Base-by-base conservation (phyloP, 2,888 invertebrate species). In the Cheilosia urbana region DNA sequence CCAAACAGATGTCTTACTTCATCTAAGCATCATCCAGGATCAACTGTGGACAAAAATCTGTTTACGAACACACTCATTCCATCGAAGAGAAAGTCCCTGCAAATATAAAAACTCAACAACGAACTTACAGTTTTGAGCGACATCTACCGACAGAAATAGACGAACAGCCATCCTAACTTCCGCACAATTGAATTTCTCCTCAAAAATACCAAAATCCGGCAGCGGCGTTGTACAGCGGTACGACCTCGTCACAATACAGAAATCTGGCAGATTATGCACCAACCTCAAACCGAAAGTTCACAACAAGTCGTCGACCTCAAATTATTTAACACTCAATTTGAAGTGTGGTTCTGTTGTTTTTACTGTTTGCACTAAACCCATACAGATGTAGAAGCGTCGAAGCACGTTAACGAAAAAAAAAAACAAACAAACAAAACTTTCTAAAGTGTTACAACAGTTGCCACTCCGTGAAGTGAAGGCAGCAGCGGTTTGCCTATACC, bases 181-280 rank as follows among this genome's bases (percentile, higher is more conserved):
- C 37, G 11, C 13, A 37, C 37, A 37, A 13, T 37, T 37, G 37
- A 37, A 37, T 37, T 37, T 37, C 37, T 13, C 37, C 13, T n/a
- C 13, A 37, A 37, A 45, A 24, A 71, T 30, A 75, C 49, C 47
- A 42, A 76, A 76, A 73, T 83, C 83, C 83, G 83, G 72, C 72
- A 73, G 37, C 58, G 45, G 42, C 24, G 47, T n/a, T 19, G 45
- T 17, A n/a, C 17, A 69, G 60, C 53, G 37, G 66, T 58, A 27
- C 76, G 81, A 75, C 72, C 66, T 66, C 71, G 49, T 51, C 82
- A 73, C 63, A 78, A 73, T 63, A 78, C 72, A 78, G 65, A 83
- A 78, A 78, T 83, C 83, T 13, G 73, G 78, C 83, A 83, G 78
- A 83, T 78, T 83, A 83, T 83, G 83, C 83, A 83, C 83, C 83